These are phyloP conservation scores for Colossoma macropomum DNA, from an alignment of 2,113 vertebrate species.

Conservation along the genomic window DNA sequence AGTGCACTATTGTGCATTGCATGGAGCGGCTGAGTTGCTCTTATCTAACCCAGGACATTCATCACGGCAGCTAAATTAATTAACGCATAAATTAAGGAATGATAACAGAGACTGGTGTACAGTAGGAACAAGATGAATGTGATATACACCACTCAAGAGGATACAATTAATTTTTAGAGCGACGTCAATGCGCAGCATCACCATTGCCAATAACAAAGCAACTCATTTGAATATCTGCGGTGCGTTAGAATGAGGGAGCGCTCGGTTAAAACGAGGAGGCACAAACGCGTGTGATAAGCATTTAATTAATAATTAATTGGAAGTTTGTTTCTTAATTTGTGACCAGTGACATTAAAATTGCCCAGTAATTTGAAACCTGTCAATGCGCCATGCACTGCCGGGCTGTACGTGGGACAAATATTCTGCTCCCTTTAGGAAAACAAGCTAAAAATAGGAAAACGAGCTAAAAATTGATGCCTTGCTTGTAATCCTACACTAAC, in stretches of 20 bases:
- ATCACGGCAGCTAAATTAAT: constrained; percentile 78
- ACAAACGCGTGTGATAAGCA: constrained; percentile 65
- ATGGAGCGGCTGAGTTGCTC: constrained; percentile 59
- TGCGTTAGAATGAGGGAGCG: constrained; percentile 72
- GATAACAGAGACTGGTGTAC: constrained; percentile 74
- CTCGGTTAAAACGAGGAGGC: constrained; percentile 61
- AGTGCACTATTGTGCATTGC: constrained; percentile 53
- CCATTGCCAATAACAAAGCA: constrained; percentile 73
- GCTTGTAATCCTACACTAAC: constrained; percentile 77
- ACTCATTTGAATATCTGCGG: constrained; percentile 77
- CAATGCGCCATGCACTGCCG: constrained; percentile 61
- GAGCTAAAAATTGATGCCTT: constrained; percentile 69
- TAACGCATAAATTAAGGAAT: constrained; percentile 79
- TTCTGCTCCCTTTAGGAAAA: constrained; percentile 63
- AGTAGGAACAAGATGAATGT: constrained; percentile 71
- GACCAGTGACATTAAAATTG: constrained; percentile 69
- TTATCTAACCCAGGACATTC: constrained; percentile 74
- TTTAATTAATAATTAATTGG: constrained; percentile 78
- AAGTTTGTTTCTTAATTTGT: constrained; percentile 73
- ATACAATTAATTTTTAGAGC: constrained; percentile 71
- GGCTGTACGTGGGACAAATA: constrained; percentile 64
- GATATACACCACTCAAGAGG: constrained; percentile 77
- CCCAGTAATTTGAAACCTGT: constrained; percentile 63
- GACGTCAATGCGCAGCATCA: constrained; percentile 68
- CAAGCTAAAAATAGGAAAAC: constrained; percentile 64